Evolutionary conservation across 2,797 vertebrate species (phyloP).

Genomic region (Dromococcyx pavoninus): DNA sequence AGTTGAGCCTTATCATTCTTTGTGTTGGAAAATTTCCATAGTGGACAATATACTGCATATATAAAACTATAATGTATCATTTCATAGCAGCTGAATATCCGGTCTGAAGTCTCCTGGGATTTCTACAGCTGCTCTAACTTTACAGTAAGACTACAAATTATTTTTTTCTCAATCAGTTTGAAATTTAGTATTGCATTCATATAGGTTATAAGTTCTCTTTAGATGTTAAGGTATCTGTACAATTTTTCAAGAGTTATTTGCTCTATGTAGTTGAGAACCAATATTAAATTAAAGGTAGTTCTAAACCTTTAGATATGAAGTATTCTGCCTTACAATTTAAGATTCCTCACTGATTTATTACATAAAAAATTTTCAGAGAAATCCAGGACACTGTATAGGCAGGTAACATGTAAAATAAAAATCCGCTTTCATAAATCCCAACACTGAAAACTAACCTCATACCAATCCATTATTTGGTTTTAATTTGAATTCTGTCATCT

Average conservation of each 20-base stretch:
- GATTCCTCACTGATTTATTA: neutral
- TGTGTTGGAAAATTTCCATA: neutral
- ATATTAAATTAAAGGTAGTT: neutral
- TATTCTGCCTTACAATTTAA: neutral
- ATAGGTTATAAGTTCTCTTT: neutral
- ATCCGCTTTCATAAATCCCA: neutral
- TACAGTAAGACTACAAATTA: neutral
- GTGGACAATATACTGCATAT: neutral
- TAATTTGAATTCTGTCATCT: neutral
- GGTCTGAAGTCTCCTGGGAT: neutral
- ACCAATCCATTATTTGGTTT: neutral
- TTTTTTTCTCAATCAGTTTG: neutral
- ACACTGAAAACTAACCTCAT: neutral
- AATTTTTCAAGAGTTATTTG: neutral
- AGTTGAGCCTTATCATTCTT: neutral
- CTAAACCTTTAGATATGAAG: neutral
- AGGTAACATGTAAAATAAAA: neutral
- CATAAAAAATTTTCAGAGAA: neutral
- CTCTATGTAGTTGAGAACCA: neutral
- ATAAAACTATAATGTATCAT: neutral
- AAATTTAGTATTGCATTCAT: neutral
- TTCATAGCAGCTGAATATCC: neutral
- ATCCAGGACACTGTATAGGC: neutral
- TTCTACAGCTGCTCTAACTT: neutral
- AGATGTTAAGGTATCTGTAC: neutral